These are phyloP conservation scores for Clamator glandarius DNA, from an alignment of 2,797 vertebrate genomes.

Conservation along the genomic window DNA sequence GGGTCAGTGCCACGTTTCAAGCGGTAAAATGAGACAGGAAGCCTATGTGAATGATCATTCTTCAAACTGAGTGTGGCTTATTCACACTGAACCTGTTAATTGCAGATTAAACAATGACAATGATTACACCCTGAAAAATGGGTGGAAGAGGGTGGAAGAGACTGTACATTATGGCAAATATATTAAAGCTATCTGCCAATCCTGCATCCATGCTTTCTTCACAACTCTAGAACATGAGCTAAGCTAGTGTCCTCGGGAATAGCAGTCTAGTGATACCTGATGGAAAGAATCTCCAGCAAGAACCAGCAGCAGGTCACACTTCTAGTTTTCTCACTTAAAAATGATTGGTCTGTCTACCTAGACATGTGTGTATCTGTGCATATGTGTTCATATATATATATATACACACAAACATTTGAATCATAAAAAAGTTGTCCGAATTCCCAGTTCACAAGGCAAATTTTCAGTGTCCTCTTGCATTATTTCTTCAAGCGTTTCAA, in stretches of 20 bases:
- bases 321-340: not conserved
- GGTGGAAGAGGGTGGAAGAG: not conserved
- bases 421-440: not conserved
- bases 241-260: not conserved
- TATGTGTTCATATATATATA: no score
- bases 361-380: not conserved
- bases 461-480: not conserved
- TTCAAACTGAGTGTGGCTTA: not conserved
- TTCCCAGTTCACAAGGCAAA: not conserved
- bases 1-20: not conserved
- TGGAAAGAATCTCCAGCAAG: not conserved
- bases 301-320: not conserved
- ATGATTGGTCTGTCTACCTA: not conserved
- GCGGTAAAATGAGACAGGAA: constrained; percentile 7
- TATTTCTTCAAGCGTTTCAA: not conserved
- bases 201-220: not conserved
- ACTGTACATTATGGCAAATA: accelerated
- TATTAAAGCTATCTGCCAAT: not conserved
- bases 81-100: not conserved
- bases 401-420: not conserved
- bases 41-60: not conserved
- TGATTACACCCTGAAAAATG: not conserved
- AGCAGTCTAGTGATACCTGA: not conserved
- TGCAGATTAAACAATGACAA: not conserved
- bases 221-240: not conserved